Base-by-base conservation (phyloP, 2,113 vertebrate species). In the Theropithecus gelada region DNA sequence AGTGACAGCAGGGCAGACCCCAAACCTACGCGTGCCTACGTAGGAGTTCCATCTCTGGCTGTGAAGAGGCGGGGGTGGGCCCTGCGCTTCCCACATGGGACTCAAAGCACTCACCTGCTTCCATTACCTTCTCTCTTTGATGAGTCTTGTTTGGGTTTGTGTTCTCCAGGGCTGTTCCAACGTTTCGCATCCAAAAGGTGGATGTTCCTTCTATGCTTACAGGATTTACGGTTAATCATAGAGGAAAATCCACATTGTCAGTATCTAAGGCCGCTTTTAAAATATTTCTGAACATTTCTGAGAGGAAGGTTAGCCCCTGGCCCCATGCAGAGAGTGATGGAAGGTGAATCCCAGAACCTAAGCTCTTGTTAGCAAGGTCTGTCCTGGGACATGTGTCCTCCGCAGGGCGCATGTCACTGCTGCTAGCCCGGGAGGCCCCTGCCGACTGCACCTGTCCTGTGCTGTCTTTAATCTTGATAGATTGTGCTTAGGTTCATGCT, bases 1-100 rank as follows among this genome's bases (percentile, higher is more conserved):
- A 32, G 23, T 40, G 59, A 22, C 52, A 2, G 5, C 14, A 6
- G 59, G 61, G 40, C 12, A 18, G 43, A 11, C 25, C 25, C 88
- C 57, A 17, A 1, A 6, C 8, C 27, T 64, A 30, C 1, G 0
- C 5, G 1, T 2, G 11, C 40, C 55, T 10, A 0, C 1, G 1
- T 13, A 0, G 1, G 48, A 45, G 85, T 40, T 2, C 55, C 3
- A 0, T 8, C 35, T 1, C 11, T 6, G 73, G 14, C 7, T 0
- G 0, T 0, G 2, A 8, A 0, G 9, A 16, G 50, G 27, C 11
- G 8, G n/a, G 27, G 68, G 16, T 8, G 22, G 35, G 30, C 0
- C 0, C 38, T 30, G 1, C 0, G 0, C 38, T 5, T 8, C 81
- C n/a, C 13, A 12, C 22, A 0, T 1, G 27, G 68, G 8, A 11